phyloP scores from a whole-genome alignment of 2,797 vertebrate genomes.

The Anguilla marmorata region DNA sequence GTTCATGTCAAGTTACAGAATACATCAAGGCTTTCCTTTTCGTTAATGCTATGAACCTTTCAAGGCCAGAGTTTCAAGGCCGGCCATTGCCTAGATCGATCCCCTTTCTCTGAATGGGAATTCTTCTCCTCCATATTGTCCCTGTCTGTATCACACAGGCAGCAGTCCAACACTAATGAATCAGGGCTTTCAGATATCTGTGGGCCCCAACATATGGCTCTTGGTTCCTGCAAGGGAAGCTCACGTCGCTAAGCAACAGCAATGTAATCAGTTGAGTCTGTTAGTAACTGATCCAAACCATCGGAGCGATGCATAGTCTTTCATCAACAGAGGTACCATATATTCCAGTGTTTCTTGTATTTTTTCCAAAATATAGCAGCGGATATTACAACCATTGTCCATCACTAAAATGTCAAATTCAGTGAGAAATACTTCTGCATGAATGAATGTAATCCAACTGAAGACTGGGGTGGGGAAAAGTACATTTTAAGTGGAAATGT shows the following conservation, averaged over 20 bases:
- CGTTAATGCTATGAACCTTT: not conserved
- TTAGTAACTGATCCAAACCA: not conserved
- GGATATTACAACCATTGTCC: not conserved
- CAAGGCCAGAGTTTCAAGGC: not conserved
- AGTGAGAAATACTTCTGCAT: not conserved
- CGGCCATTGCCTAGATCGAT: not conserved
- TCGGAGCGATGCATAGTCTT: not conserved
- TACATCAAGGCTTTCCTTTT: not conserved
- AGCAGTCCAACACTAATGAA: slow-evolving; percentile 8
- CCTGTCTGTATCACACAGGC: not conserved
- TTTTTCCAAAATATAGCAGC: not conserved
- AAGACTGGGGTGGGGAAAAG: not conserved
- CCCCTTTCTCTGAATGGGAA: not conserved
- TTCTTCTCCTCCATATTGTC: not conserved
- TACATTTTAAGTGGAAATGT: not conserved
- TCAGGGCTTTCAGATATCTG: not conserved
- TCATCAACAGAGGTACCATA: not conserved
- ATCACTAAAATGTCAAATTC: not conserved
- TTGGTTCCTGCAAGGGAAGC: not conserved
- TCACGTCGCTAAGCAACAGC: slow-evolving; percentile 14
- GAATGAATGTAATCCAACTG: not conserved
- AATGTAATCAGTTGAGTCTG: not conserved
- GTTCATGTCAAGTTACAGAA: not conserved
- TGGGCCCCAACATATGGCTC: not conserved
- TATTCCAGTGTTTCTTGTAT: not conserved